Percentiles rank a stretch among this genome's conserved stretches.
These are phyloP conservation scores for Argyra leucocephala DNA, from an alignment of 2,888 invertebrate species.

Conservation along the genomic window DNA sequence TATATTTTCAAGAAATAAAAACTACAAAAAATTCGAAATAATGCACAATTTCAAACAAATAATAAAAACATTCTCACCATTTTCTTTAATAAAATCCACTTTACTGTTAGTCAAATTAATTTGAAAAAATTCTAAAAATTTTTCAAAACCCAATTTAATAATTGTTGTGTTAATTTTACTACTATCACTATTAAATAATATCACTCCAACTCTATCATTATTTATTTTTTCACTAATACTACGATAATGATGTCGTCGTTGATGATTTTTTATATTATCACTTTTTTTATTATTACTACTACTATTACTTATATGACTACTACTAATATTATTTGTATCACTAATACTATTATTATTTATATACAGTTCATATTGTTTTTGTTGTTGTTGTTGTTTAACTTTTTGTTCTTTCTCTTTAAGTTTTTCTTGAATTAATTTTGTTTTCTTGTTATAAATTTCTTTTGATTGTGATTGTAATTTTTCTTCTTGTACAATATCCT, in stretches of 20 bases:
- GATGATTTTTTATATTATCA: background rate
- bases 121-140: conserved; percentile 40
- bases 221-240: background rate
- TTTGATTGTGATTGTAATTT: background rate
- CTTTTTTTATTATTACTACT: background rate
- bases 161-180: conserved; percentile 28
- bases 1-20: too few relatives aligned
- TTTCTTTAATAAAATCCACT: conserved; percentile 38
- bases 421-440: background rate
- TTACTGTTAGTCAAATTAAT: conserved; percentile 34
- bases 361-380: background rate
- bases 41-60: too few relatives aligned
- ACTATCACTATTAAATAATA: conserved; percentile 7
- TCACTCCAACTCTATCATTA: background rate
- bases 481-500: background rate
- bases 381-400: background rate
- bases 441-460: background rate
- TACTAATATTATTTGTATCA: background rate
- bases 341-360: too few relatives aligned
- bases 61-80: conserved; percentile 31
- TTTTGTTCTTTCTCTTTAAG: background rate
- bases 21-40: too few relatives aligned
- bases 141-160: conserved; percentile 38
- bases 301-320: background rate
- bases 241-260: background rate